Base-by-base conservation (phyloP, 1,140 invertebrate species). In the Drosophila ambigua region DNA sequence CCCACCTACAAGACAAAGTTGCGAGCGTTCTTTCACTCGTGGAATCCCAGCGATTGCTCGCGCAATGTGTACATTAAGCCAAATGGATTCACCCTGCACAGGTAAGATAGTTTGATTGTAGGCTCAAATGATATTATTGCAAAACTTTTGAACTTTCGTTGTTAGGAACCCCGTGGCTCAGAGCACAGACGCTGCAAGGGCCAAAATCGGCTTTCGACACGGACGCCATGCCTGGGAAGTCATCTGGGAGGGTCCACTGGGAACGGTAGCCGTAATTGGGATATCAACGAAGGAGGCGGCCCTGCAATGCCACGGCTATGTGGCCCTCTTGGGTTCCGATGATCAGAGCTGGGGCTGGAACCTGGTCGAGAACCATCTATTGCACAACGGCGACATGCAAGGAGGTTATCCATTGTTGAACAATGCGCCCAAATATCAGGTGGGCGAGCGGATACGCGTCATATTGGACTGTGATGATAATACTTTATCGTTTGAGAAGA, bases 311-410 rank as follows among this genome's bases (percentile, higher is more conserved):
- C 97, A 97, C 83, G 98, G 98, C 65, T 99, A 99, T 93, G 96
- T 99, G 31, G 96, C 98, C 5, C 92, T 99, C 55, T 93, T 99
- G 50, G 98, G 98, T 20, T 97, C 97, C 46, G 98, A 99, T 93
- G 97, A 98, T 91, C 96, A 99, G 92, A 99, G 98, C 81, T 99
- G 98, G 98, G 98, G 98, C 4, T 99, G 98, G 98, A 99, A 99
- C 94, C 94, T 99, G 64, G 98, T 99, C 15, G 98, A 99, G 93
- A 99, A 99, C 94, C 95, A 97, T 93, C 94, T 99, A 50, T 93
- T 99, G 76, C 98, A 99, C 91, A 99, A 99, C 94, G 98, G 98
- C 52, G 97, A 99, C 93, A 96, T 96, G 72, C 96, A 98, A 92
- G 98, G 98, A 65, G 98, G 96, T 92, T 99, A 99, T 94, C 98